phyloP scores from a whole-genome alignment of 2,797 vertebrate genomes.

The Urosaurus nigricauda region DNA sequence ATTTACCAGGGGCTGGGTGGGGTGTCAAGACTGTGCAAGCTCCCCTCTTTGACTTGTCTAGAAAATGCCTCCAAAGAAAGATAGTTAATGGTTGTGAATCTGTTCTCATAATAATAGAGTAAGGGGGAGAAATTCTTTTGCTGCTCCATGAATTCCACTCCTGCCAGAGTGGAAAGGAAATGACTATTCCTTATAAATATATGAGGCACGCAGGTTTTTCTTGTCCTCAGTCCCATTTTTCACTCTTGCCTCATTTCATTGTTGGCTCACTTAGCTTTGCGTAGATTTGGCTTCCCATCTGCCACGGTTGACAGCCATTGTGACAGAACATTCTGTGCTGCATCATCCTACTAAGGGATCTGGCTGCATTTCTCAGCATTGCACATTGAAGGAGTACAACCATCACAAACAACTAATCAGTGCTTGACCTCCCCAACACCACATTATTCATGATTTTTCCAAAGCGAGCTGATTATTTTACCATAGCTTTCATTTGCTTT shows the following conservation, averaged over 20 bases:
- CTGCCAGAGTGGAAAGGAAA: conserved; percentile 43
- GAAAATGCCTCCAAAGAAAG: not conserved
- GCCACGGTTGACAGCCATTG: conserved; percentile 56
- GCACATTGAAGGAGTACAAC: not conserved
- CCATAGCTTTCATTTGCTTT: not conserved
- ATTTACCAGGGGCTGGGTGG: too few relatives aligned
- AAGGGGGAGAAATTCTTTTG: conserved; percentile 21
- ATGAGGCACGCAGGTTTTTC: conserved; percentile 23
- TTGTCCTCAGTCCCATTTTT: conserved; percentile 42
- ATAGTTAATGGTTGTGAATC: not conserved
- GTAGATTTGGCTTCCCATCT: conserved; percentile 58
- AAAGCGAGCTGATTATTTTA: conserved; percentile 42
- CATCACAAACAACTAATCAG: not conserved
- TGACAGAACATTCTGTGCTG: conserved; percentile 59
- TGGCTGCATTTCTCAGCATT: not conserved
- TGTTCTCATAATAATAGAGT: conserved; percentile 6
- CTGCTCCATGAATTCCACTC: conserved; percentile 37
- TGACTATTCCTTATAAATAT: conserved; percentile 32
- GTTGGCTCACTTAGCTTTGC: conserved; percentile 33
- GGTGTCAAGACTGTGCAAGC: not conserved
- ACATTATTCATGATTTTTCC: conserved; percentile 52
- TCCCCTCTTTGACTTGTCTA: not conserved
- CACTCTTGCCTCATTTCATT: conserved; percentile 52
- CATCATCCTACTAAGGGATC: conserved; percentile 12
- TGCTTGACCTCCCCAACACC: conserved; percentile 45